Evolutionary conservation across 2,797 vertebrate genomes (phyloP), one percentile per base, ranked within the genome.

Genomic region (Gadopsis marmoratus): DNA sequence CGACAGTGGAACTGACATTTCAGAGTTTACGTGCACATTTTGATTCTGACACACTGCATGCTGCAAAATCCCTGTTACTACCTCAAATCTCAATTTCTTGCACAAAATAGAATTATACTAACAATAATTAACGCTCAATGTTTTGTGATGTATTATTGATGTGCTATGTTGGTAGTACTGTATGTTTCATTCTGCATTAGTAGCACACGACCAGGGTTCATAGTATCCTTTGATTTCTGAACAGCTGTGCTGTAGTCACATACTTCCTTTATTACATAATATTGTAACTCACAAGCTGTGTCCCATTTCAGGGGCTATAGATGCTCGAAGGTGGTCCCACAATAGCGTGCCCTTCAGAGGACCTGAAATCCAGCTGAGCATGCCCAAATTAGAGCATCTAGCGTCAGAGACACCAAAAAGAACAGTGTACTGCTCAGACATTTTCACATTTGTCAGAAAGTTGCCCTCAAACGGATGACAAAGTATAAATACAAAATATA

Each of bases 301-400:
- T 58, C 35, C 26, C 64, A 66, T 53, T 55, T 73, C 3, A 23
- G 26, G 45, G 3, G 45, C 33, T 63, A 37, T 37, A 31, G 43
- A 53, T 23, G 35, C 43, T 81, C 64, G 13, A 48, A 37, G 77
- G 66, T 0, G 2, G 16, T 41, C 37, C 43, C 51, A 53, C 29
- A 59, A 43, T 26, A 31, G 21, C 5, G 23, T 76, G 76, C 21
- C 74, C 63, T 72, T 75, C 50, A 82, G 11, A 82, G 33, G 59
- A 74, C 60, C 12, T 70, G 51, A 50, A 55, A 56, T 64, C 29
- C 29, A 66, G 47, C 55, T 53, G 41, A 74, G 69, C 37, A 26
- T 3, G 50, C 21, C 19, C 12, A 59, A 71, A 69, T 77, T 54
- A 77, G 13, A 69, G 31, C 1, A 72, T 45, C 39, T 29, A 23